Conservation (phyloP, 64 coral and sea anemone species). For the Porites lutea region DNA sequence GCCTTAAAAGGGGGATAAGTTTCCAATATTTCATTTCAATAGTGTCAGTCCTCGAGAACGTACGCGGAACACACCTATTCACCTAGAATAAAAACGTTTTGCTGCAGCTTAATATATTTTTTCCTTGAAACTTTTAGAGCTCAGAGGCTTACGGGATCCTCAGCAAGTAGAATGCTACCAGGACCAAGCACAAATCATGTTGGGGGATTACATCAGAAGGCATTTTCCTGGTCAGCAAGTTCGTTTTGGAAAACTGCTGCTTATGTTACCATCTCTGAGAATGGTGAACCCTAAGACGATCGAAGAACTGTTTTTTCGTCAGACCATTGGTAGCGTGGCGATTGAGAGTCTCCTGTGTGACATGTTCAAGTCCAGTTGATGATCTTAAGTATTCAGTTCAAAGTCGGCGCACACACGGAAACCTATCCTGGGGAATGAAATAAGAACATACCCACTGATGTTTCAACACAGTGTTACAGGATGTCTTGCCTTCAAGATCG, state of each 20-base stretch:
- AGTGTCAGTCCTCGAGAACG: background rate
- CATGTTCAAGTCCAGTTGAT: conserved; percentile 98
- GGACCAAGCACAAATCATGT: conserved; percentile 99
- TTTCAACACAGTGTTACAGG: too few relatives aligned
- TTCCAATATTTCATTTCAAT: too few relatives aligned
- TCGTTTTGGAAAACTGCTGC: conserved; percentile 94
- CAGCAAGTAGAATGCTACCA: conserved; percentile 96
- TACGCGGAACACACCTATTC: background rate
- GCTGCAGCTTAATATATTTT: background rate
- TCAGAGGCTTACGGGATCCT: conserved; percentile 89
- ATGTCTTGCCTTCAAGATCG: too few relatives aligned
- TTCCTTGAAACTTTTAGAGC: conserved; percentile 48
- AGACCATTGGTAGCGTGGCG: conserved; percentile 94
- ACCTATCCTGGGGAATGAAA: too few relatives aligned
- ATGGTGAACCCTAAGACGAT: conserved; percentile 92
- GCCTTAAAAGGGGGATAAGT: too few relatives aligned
- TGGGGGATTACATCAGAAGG: conserved; percentile 93
- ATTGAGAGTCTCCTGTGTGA: conserved; percentile 98
- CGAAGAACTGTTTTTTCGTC: conserved; percentile 96
- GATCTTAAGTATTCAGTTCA: background rate
- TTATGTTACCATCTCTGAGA: conserved; percentile 91
- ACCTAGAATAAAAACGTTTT: background rate
- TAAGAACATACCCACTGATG: too few relatives aligned
- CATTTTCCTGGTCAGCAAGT: conserved; percentile 98
- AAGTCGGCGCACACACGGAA: too few relatives aligned